A percentile compares a stretch with the other conserved stretches of the same genome.
Conservation (phyloP, 23 tunicate species). For the Clavelina lepadiformis region DNA sequence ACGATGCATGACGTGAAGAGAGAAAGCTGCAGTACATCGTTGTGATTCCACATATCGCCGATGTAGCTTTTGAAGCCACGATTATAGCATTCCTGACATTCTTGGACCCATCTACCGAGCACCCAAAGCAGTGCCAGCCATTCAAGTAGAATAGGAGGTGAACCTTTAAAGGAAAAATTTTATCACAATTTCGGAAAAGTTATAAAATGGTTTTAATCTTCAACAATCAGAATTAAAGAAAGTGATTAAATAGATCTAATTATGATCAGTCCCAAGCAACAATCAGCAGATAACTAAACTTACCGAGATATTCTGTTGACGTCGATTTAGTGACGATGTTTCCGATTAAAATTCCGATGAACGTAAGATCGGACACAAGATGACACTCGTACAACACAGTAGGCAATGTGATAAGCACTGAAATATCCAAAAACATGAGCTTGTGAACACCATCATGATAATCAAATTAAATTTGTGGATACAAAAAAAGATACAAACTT, state of each 20-base stretch:
- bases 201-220: not conserved
- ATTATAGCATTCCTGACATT: conserved; percentile 17
- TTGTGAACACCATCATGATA: too few relatives aligned
- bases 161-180: conserved; percentile 2
- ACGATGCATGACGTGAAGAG: conserved; percentile 16
- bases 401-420: too few relatives aligned
- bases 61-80: conserved; percentile 32
- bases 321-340: conserved; percentile 22
- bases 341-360: not conserved
- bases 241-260: not conserved
- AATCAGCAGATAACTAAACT: not conserved
- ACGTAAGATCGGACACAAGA: conserved; percentile 57
- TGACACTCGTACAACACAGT: conserved; percentile 66
- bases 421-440: too few relatives aligned
- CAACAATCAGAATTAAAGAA: not conserved
- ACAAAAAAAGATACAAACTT: conserved; percentile 22
- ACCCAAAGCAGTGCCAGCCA: conserved; percentile 43
- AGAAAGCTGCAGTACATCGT: conserved; percentile 17
- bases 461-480: not conserved
- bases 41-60: conserved; percentile 49
- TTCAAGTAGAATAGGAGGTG: conserved; percentile 35
- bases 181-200: not conserved
- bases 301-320: conserved; percentile 4
- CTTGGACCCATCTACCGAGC: conserved; percentile 61
- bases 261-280: not conserved